These are phyloP conservation scores for Orthosia gracilis DNA, from an alignment of 2,888 invertebrate species.

Conservation along the genomic window DNA sequence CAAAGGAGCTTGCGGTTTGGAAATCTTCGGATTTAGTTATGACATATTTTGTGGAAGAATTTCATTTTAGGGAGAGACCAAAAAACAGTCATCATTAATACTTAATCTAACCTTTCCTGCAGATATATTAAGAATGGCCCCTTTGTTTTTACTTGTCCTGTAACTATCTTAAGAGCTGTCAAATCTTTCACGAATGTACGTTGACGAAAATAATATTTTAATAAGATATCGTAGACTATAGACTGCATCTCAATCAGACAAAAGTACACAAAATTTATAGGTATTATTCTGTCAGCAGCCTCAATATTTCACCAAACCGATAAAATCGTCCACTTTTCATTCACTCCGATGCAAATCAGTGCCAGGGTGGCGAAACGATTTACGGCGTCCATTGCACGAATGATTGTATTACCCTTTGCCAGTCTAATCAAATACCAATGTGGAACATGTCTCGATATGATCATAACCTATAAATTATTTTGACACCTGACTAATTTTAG, in stretches of 20 bases:
- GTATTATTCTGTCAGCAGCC: not conserved
- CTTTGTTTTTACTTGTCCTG: too few relatives aligned
- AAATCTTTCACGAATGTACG: too few relatives aligned
- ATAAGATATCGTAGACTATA: not conserved
- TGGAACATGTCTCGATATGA: constrained; percentile 51
- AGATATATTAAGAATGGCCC: too few relatives aligned
- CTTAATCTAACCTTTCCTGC: not conserved
- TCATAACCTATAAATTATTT: constrained; percentile 60
- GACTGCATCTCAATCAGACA: not conserved
- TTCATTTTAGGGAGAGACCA: not conserved
- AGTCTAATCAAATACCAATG: constrained; percentile 55
- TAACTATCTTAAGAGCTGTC: too few relatives aligned
- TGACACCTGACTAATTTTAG: constrained; percentile 51
- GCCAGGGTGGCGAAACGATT: constrained; percentile 49
- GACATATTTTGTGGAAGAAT: constrained; percentile 2
- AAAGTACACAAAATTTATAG: not conserved
- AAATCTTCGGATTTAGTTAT: constrained; percentile 1
- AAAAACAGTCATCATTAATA: not conserved
- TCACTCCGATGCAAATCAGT: constrained; percentile 30
- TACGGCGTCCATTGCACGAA: constrained; percentile 33
- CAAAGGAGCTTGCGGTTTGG: constrained; percentile 6
- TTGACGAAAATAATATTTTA: not conserved
- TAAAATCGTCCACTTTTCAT: constrained; percentile 32
- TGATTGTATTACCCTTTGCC: constrained; percentile 46
- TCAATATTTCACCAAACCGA: constrained; percentile 27